Evolutionary conservation across 2,797 vertebrate genomes (phyloP).

Genomic region (Gymnocypris eckloni): DNA sequence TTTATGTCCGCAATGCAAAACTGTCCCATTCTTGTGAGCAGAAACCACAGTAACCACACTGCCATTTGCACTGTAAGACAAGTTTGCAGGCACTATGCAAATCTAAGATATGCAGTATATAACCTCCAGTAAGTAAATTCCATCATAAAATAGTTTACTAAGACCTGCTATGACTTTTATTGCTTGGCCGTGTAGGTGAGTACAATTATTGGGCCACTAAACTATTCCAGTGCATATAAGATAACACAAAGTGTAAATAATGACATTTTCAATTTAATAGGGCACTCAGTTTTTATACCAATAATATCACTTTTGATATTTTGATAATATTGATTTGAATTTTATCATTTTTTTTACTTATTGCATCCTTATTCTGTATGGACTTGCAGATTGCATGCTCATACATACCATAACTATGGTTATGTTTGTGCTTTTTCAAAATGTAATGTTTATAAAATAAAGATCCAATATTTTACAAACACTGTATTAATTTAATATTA

Average conservation of each 20-base stretch:
- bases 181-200: neutral
- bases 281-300: neutral
- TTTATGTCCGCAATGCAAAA: conserved; percentile 27
- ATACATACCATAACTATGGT: neutral
- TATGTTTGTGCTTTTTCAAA: neutral
- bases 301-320: neutral
- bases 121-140: conserved; percentile 4
- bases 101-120: conserved; percentile 39
- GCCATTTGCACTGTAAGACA: conserved; percentile 48
- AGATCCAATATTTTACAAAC: neutral
- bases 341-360: neutral
- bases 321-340: too few relatives aligned
- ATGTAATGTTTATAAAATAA: neutral
- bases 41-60: conserved; percentile 51
- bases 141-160: conserved; percentile 23
- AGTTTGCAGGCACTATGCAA: conserved; percentile 46
- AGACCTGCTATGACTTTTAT: conserved; percentile 5
- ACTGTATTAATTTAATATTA: neutral
- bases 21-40: conserved; percentile 39
- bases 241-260: neutral
- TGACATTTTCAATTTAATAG: neutral
- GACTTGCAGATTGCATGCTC: neutral
- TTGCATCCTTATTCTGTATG: neutral
- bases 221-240: conserved; percentile 13
- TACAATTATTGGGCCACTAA: neutral